Conservation (phyloP, 2,113 vertebrate genomes). For the Malurus cyaneus region DNA sequence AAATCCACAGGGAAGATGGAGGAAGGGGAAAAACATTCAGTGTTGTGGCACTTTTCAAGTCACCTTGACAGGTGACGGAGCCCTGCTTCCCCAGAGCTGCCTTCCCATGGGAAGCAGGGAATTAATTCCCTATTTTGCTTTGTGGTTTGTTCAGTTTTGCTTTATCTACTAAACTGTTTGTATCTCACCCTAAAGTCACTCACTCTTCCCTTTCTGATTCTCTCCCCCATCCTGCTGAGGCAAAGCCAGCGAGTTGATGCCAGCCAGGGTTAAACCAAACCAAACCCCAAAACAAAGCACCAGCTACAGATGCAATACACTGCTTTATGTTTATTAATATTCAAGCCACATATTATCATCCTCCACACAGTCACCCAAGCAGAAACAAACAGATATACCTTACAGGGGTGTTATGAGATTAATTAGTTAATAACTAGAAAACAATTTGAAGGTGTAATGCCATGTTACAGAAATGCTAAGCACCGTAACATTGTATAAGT, state of each 20-base stretch:
- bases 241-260: accelerated
- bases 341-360: conserved; percentile 22
- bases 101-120: neutral
- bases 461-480: conserved; percentile 29
- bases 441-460: conserved; percentile 44
- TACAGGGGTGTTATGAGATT: conserved; percentile 27
- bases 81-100: neutral
- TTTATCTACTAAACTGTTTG: neutral
- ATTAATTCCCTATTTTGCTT: neutral
- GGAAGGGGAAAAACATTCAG: accelerated
- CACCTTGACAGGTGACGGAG: accelerated
- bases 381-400: conserved; percentile 48
- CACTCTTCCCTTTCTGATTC: neutral
- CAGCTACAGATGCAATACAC: neutral
- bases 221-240: neutral
- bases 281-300: neutral
- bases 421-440: conserved; percentile 58
- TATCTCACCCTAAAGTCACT: neutral
- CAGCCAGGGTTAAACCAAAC: neutral
- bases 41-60: accelerated
- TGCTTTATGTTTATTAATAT: conserved; percentile 10
- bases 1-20: neutral
- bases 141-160: neutral
- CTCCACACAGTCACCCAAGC: conserved; percentile 21
- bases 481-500: neutral